Evolutionary conservation across 2,888 invertebrate genomes (phyloP).

Genomic region (Acrobasis repandana): DNA sequence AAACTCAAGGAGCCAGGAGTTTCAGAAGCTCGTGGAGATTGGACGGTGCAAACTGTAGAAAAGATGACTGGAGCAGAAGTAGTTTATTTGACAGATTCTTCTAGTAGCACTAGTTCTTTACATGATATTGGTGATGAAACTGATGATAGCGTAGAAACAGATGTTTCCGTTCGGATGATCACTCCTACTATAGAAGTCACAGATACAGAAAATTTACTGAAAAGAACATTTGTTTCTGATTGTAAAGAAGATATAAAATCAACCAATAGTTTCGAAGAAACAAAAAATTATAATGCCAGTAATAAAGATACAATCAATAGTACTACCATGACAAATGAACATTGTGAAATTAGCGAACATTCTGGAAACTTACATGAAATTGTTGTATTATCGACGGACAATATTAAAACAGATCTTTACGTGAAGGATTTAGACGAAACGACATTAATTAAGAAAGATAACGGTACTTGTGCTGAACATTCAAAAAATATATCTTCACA

Average conservation of each 20-base stretch:
- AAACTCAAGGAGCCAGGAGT: slow-evolving; percentile 82
- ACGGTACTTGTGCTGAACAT: slow-evolving; percentile 18
- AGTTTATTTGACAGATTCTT: slow-evolving; percentile 86
- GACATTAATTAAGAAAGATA: slow-evolving; percentile 24
- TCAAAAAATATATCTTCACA: slow-evolving; percentile 17
- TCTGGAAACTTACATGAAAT: slow-evolving; percentile 56
- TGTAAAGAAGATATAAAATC: slow-evolving; percentile 26
- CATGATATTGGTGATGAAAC: slow-evolving; percentile 78
- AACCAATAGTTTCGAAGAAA: slow-evolving; percentile 8
- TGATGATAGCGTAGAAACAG: slow-evolving; percentile 71
- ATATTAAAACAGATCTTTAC: slow-evolving; percentile 66
- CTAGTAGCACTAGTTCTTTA: slow-evolving; percentile 84
- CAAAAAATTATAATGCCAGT: slow-evolving; percentile 24
- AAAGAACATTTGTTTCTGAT: slow-evolving; percentile 54
- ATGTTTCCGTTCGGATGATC: slow-evolving; percentile 73
- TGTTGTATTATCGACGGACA: slow-evolving; percentile 64
- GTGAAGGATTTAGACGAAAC: slow-evolving; percentile 61
- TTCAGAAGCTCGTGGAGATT: slow-evolving; percentile 83
- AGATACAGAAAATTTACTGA: slow-evolving; percentile 68
- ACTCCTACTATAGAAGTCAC: slow-evolving; percentile 79
- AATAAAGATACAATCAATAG: slow-evolving; percentile 20
- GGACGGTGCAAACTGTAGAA: slow-evolving; percentile 76
- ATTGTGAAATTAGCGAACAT: not conserved
- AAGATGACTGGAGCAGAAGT: slow-evolving; percentile 85
- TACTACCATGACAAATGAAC: slow-evolving; percentile 11